Base-by-base conservation (phyloP, 2,797 vertebrate genomes). In the Oryzias sinensis region DNA sequence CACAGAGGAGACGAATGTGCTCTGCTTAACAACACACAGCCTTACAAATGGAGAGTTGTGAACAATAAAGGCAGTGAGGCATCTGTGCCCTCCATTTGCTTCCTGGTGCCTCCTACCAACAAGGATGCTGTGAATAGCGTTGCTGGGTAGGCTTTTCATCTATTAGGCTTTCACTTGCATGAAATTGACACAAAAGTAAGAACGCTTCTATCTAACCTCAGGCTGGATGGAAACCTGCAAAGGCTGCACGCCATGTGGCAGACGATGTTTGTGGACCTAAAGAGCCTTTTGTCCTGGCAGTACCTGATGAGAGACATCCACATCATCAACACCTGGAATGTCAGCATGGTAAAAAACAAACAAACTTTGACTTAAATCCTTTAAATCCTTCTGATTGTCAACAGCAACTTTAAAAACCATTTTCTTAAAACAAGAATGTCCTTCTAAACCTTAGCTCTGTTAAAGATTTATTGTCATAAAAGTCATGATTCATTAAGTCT, bases 301-400 rank as follows among this genome's bases (percentile, higher is more conserved):
- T 93, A 88, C 77, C 92, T 98, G 63, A 92, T 85, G 83, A 91
- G 95, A 0, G 93, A 96, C 76, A 88, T 96, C 60, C 93, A 95
- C 81, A 93, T 92, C 67, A 94, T 98, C 86, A 95, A 92, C 13
- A 90, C 94, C 65, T 98, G 96, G 97, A 94, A 94, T 4, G 77
- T 94, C 47, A 75, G 92, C 71, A 94, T 94, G 83, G 97, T 98
- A 77, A 87, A 65, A 33, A 62, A 46, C 11, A 33, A 33, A 9
- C 9, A 33, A 33, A 33, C 27, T 27, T 18, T 27, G 6, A 27
- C 1, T 5, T 27, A 5, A 27, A 18, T 18, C 18, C 1, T 27
- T 27, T 27, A 27, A 7, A 27, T 27, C 27, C 27, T 27, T 27
- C 27, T 6, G 27, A 27, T 6, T 27, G 27, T 27, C 27, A 27